Conservation (phyloP, 2,888 invertebrate genomes). For the Ceriagrion tenellum region DNA sequence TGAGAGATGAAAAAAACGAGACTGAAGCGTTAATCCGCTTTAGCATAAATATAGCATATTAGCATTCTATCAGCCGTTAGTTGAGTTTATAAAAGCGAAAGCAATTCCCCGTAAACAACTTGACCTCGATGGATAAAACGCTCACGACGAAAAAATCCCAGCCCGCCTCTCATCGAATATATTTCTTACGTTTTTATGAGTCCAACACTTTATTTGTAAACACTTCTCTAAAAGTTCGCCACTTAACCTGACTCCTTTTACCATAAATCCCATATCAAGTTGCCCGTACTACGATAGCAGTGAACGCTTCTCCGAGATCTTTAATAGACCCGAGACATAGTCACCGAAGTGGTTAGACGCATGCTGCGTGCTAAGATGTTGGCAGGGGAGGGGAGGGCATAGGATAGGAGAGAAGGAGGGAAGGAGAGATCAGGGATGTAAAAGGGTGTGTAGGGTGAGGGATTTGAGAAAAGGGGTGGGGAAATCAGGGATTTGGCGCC, state of each 20-base stretch:
- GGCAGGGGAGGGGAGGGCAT: not conserved
- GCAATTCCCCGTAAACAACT: not conserved
- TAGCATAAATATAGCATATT: not conserved
- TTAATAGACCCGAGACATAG: slow-evolving; percentile 40
- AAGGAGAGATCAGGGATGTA: not conserved
- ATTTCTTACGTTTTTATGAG: slow-evolving; percentile 48
- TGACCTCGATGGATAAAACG: slow-evolving; percentile 13
- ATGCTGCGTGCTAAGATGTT: not conserved
- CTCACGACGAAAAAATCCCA: not conserved
- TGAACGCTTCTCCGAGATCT: not conserved
- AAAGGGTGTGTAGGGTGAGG: not conserved
- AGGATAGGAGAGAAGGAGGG: not conserved
- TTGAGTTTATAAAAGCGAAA: not conserved
- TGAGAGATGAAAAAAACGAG: too few relatives aligned
- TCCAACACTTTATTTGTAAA: slow-evolving; percentile 52
- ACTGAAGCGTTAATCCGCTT: not conserved
- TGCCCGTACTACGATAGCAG: slow-evolving; percentile 23
- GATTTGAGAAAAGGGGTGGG: not conserved
- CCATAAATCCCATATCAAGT: slow-evolving; percentile 48
- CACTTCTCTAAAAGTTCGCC: slow-evolving; percentile 41
- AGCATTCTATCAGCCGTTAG: not conserved
- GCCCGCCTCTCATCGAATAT: slow-evolving; percentile 17
- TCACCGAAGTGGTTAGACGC: slow-evolving; percentile 25
- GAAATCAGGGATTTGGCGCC: not conserved
- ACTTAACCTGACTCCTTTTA: slow-evolving; percentile 56